These are phyloP conservation scores for Tenthredo notha DNA, from an alignment of 2,888 invertebrate genomes.

Conservation along the genomic window DNA sequence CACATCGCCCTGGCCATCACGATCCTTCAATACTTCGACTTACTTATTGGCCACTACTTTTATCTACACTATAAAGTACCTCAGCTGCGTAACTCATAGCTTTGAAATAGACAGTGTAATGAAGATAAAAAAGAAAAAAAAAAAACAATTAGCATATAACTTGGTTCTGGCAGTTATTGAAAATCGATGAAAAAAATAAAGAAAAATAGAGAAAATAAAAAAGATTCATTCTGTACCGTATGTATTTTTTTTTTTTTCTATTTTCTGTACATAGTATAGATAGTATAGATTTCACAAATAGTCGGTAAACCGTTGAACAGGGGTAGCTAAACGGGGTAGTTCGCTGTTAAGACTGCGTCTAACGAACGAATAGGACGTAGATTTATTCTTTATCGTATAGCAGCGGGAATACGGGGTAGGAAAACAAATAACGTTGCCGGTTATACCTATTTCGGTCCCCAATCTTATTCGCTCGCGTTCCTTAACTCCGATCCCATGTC, in stretches of 20 bases:
- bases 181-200: neutral
- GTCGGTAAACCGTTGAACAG: neutral
- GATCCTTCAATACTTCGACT: conserved; percentile 13
- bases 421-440: conserved; percentile 38
- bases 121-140: neutral
- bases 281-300: neutral
- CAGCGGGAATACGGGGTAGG: neutral
- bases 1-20: neutral
- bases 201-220: too few species aligned
- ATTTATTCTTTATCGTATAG: conserved; percentile 28
- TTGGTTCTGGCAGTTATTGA: neutral
- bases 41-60: neutral
- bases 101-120: neutral
- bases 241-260: neutral
- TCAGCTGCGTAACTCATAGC: neutral
- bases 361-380: conserved; percentile 39
- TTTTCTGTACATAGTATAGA: neutral
- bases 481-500: conserved; percentile 29
- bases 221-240: neutral
- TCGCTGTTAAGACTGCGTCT: conserved; percentile 1
- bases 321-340: neutral
- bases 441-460: neutral
- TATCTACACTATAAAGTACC: neutral
- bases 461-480: conserved; percentile 29
- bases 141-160: too few species aligned